Evolutionary conservation across 35 echinoderm and acorn worm species (phyloP), one percentile per base, ranked within the genome.

Genomic region (Chiridota heheva): DNA sequence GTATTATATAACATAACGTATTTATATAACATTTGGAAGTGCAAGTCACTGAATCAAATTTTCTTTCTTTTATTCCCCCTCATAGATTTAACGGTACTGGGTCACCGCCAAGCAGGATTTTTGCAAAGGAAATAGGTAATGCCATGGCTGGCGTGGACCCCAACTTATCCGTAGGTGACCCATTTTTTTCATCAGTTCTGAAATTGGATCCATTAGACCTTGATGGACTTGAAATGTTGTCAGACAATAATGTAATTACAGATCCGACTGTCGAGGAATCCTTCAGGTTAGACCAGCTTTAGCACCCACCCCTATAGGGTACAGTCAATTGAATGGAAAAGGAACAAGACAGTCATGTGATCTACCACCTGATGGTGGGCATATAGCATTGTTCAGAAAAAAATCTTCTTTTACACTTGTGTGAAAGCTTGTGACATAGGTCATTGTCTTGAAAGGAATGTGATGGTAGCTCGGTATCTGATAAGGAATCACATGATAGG

Each of bases 221-320:
- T 20, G 89, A 98, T 37, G 75, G 67, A 61, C 72, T 92, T 28
- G 83, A 92, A 47, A 91, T 98, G 80, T 69, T 98, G 29, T 86
- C 89, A 18, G 89, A 98, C 70, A 92, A 98, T 64, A 86, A 98
- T 81, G 67, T 86, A 8, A 81, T 98, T 10, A 85, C 95, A 55
- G 95, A 98, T 87, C 95, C 87, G 43, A 81, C 89, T 35, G 86
- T 89, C 18, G 95, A 98, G 67, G 95, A 98, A 42, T 98, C 95
- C 61, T 98, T 98, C 66, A 41, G 95, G 38, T 82, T 82, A 40
- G 95, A 98, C 34, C 69, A 86, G 42, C 69, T 58, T 40, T 75
- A 55, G 61, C 44, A 38, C 18, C 63, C 10, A 29, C 29, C 36
- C 22, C 67, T 42, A 0, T 3, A 17, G 35, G 5, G 37, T 27